These are phyloP conservation scores for Theodoxus fluviatilis DNA, from an alignment of 2,888 invertebrate species.

Conservation along the genomic window DNA sequence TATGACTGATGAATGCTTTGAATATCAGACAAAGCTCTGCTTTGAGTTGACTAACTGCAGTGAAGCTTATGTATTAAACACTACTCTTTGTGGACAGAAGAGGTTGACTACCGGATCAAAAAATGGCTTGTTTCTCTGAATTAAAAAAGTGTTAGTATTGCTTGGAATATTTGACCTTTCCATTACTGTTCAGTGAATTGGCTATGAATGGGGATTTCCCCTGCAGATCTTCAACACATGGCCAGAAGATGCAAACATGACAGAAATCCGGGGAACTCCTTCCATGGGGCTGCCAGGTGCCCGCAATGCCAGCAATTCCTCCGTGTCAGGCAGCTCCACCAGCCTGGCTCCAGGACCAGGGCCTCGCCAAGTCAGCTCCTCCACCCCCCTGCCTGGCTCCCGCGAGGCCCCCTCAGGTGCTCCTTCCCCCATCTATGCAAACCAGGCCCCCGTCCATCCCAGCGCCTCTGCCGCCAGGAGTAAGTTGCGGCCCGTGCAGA, in stretches of 20 bases:
- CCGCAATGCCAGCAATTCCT: constrained; percentile 30
- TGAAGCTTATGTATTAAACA: too few species aligned
- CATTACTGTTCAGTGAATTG: too few species aligned
- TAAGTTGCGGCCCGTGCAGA: constrained; percentile 43
- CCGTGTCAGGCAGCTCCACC: constrained; percentile 32
- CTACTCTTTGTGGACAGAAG: too few species aligned
- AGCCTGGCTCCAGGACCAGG: constrained; percentile 23
- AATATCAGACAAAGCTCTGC: too few species aligned
- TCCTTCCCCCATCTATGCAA: constrained; percentile 40
- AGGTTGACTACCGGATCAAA: too few species aligned
- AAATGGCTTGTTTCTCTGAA: too few species aligned
- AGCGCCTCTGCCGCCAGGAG: constrained; percentile 30
- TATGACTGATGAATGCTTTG: not conserved
- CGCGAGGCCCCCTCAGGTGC: constrained; percentile 21
- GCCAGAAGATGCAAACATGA: constrained; percentile 53
- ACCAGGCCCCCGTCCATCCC: constrained; percentile 42
- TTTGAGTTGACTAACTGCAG: too few species aligned
- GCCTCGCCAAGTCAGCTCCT: constrained; percentile 28
- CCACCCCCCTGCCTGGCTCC: constrained; percentile 22
- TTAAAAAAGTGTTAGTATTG: too few species aligned
- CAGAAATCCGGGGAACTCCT: constrained; percentile 29
- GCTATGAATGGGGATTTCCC: not conserved
- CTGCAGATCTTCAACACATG: constrained; percentile 55
- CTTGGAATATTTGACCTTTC: too few species aligned
- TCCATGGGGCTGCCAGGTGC: constrained; percentile 31